phyloP scores from a whole-genome alignment of 2,888 invertebrate genomes.

The Ennomos erosarius region DNA sequence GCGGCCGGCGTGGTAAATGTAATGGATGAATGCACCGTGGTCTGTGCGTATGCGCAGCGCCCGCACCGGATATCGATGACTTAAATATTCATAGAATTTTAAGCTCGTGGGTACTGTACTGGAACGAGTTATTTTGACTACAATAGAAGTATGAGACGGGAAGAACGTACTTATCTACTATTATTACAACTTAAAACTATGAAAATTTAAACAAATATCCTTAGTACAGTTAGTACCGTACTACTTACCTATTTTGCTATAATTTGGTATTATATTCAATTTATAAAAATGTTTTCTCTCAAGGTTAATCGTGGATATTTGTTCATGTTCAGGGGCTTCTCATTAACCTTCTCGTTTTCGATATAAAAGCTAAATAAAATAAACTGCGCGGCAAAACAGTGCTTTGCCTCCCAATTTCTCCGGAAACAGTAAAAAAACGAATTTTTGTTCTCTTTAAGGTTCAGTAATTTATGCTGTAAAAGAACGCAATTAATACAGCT shows the following conservation, averaged over 20 bases:
- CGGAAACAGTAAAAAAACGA: conserved; percentile 7
- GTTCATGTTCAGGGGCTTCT: no score
- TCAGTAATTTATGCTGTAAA: conserved; percentile 7
- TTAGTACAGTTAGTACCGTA: no score
- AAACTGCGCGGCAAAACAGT: not conserved
- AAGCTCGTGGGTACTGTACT: conserved; percentile 10
- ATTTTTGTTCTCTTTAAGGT: conserved; percentile 1
- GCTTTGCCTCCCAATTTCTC: not conserved
- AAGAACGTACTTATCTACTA: not conserved
- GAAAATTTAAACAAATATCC: no score
- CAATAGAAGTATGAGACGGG: conserved; percentile 16
- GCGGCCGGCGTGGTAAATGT: no score
- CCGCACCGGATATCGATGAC: conserved; percentile 50
- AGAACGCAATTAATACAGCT: conserved; percentile 7
- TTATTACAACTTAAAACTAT: no score
- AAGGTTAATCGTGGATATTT: no score
- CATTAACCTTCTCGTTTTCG: no score
- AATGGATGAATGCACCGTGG: conserved; percentile 52
- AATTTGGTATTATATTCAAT: no score
- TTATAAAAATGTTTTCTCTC: no score
- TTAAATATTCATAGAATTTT: conserved; percentile 61
- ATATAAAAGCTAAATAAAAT: no score
- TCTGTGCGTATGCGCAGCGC: conserved; percentile 40
- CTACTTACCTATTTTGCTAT: no score
- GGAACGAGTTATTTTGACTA: conserved; percentile 19